Evolutionary conservation across 2,113 vertebrate species (phyloP).

Genomic region (Eulemur rufifrons): DNA sequence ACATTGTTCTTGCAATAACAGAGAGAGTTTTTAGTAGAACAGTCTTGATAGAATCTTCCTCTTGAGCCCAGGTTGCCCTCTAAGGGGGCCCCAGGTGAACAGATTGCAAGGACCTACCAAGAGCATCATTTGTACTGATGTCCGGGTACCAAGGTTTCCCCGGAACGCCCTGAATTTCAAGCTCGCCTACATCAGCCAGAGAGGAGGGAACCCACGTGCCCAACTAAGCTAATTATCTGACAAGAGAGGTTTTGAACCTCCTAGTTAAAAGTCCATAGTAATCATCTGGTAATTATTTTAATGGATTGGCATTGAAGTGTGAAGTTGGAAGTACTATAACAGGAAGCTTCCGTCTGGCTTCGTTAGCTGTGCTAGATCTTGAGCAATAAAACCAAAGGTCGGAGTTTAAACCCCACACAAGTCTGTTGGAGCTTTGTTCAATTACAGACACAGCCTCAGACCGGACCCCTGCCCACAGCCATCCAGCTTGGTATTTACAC

Average conservation of each 20-base stretch:
- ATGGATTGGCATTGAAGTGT: slow-evolving; percentile 42
- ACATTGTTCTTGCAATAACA: neutral
- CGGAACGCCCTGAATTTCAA: neutral
- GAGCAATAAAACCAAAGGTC: slow-evolving; percentile 45
- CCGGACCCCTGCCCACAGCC: neutral
- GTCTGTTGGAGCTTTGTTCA: neutral
- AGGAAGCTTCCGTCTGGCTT: slow-evolving; percentile 30
- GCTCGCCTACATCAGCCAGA: neutral
- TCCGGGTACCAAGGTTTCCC: neutral
- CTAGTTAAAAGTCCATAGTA: slow-evolving; percentile 56
- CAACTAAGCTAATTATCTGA: slow-evolving; percentile 36
- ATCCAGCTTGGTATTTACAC: neutral
- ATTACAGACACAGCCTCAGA: neutral
- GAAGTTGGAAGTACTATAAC: slow-evolving; percentile 46
- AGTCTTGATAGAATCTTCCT: neutral
- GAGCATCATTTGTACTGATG: neutral
- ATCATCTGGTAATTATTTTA: slow-evolving; percentile 66
- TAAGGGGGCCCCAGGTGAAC: neutral
- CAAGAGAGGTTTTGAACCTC: slow-evolving; percentile 35
- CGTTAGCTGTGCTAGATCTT: neutral
- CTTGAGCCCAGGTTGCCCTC: neutral
- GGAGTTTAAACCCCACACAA: neutral
- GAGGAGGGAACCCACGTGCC: neutral
- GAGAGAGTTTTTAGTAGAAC: neutral
- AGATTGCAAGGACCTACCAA: neutral